phyloP scores from a whole-genome alignment of 2,113 vertebrate genomes.

The Dinomys branickii region DNA sequence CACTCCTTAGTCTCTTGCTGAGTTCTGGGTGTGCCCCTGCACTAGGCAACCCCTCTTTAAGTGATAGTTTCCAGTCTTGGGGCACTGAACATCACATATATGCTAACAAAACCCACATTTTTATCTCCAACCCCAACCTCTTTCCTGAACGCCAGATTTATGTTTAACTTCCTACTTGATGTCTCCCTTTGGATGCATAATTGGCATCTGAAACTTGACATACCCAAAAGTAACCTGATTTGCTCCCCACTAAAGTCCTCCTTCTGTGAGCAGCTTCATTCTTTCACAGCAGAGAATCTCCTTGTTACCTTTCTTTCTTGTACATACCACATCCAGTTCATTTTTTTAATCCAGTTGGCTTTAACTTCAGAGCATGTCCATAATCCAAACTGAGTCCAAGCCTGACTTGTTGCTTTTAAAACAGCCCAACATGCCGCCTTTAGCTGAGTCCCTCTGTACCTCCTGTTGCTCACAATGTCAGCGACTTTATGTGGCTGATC shows the following conservation, averaged over 20 bases:
- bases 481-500: not conserved
- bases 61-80: not conserved
- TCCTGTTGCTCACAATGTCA: not conserved
- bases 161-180: not conserved
- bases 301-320: not conserved
- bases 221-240: not conserved
- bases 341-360: not conserved
- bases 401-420: slow-evolving; percentile 13
- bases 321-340: not conserved
- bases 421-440: not conserved
- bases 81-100: not conserved
- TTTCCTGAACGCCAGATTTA: not conserved
- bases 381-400: too few relatives aligned
- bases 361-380: not conserved
- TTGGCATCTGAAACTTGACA: not conserved
- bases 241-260: not conserved
- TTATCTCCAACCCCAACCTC: not conserved
- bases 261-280: not conserved
- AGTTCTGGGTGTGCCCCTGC: not conserved
- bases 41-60: not conserved
- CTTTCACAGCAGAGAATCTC: not conserved
- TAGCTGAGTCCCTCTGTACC: not conserved
- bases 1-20: not conserved
- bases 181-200: not conserved
- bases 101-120: not conserved